Evolutionary conservation across 2,113 vertebrate species (phyloP).

Genomic region (Quiscalus mexicanus): DNA sequence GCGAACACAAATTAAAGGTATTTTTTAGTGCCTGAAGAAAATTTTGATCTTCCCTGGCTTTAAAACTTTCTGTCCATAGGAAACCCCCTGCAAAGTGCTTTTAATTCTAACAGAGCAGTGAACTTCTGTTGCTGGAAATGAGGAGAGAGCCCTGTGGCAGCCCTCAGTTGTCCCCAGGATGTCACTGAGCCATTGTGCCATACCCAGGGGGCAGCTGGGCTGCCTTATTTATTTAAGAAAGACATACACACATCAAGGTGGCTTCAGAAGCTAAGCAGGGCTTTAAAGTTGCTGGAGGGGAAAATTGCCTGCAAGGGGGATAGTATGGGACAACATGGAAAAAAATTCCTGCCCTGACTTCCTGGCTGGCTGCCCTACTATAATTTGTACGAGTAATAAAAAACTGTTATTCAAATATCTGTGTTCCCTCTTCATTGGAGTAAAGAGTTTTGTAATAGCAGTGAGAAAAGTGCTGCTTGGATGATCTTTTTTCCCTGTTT

Average conservation of each 20-base stretch:
- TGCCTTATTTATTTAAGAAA: background rate
- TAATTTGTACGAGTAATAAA: background rate
- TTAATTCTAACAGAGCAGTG: background rate
- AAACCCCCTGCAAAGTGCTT: background rate
- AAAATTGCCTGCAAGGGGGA: background rate
- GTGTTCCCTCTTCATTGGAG: background rate
- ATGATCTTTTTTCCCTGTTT: rapidly evolving
- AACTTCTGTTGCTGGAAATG: background rate
- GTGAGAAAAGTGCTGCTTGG: background rate
- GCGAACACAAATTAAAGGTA: background rate
- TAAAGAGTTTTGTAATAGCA: background rate
- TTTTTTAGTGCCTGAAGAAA: background rate
- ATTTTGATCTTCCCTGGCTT: background rate
- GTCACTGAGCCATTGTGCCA: background rate
- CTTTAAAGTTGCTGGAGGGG: background rate
- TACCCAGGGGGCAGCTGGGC: background rate
- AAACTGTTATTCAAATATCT: background rate
- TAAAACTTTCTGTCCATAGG: background rate
- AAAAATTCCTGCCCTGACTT: background rate
- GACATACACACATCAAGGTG: background rate
- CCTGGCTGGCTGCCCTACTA: background rate
- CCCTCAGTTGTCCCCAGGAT: background rate
- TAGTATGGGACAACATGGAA: background rate
- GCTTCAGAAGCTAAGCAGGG: background rate
- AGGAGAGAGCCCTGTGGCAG: background rate